Evolutionary conservation across 2,888 invertebrate species (phyloP).

Genomic region (Tromatobia lineatoria): DNA sequence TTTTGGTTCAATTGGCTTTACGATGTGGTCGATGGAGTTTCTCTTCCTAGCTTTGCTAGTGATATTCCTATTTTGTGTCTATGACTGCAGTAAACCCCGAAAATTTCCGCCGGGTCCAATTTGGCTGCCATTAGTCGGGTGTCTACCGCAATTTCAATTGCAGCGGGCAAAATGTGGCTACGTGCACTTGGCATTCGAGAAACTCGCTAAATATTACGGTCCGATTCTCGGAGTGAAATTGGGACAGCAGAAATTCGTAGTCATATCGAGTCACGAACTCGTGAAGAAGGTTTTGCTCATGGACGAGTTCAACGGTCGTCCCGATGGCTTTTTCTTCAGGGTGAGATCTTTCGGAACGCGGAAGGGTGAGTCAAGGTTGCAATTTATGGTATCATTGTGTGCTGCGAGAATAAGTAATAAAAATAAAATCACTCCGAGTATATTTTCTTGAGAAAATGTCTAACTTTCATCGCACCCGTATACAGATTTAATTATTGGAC

Average conservation of each 20-base stretch:
- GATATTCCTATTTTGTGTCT: slow-evolving; percentile 70
- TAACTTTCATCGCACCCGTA: too few species aligned
- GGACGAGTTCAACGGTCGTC: slow-evolving; percentile 90
- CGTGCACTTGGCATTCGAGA: slow-evolving; percentile 88
- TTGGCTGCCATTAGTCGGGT: slow-evolving; percentile 87
- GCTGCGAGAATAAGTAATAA: background rate
- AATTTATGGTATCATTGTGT: background rate
- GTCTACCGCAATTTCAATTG: slow-evolving; percentile 83
- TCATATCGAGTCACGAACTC: slow-evolving; percentile 88
- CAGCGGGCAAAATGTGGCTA: slow-evolving; percentile 85
- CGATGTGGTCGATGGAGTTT: slow-evolving; percentile 60
- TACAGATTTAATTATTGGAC: too few species aligned
- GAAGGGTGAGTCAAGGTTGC: slow-evolving; percentile 86
- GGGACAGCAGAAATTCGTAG: slow-evolving; percentile 88
- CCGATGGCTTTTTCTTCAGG: slow-evolving; percentile 90
- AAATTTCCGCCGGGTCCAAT: slow-evolving; percentile 85
- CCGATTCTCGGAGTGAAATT: slow-evolving; percentile 89
- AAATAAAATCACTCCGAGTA: too few species aligned
- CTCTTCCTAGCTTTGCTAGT: slow-evolving; percentile 65
- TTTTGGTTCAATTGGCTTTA: slow-evolving; percentile 14
- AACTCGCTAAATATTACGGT: slow-evolving; percentile 88
- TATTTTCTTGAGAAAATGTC: too few species aligned
- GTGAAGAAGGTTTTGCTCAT: slow-evolving; percentile 88
- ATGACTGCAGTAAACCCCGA: slow-evolving; percentile 77
- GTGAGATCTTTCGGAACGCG: slow-evolving; percentile 89